Evolutionary conservation across 1,140 invertebrate genomes (phyloP), one percentile per base, ranked within the genome.

Genomic region (Panagrolaimus sp.): DNA sequence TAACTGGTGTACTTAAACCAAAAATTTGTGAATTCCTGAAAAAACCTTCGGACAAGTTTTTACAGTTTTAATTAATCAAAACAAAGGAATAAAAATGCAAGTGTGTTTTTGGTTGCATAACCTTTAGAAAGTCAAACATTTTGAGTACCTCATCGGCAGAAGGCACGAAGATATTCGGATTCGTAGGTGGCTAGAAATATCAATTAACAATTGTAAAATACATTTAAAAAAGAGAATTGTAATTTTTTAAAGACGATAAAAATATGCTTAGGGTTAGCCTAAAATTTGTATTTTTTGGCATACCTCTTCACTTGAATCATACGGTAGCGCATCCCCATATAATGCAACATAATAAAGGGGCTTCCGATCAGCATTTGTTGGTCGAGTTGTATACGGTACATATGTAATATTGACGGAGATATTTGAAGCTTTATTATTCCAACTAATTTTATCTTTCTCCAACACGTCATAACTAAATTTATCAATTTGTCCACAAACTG

Each of bases 261-360:
- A 17, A 71, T 24, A 12, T 69, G 21, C n/a, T n/a, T n/a, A n/a
- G n/a, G n/a, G 32, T 38, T 38, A 4, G 2, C 32, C 32, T 71
- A 32, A 45, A 62, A 21, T 67, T 21, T 26, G 43, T 69, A 10
- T 10, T 69, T 10, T 43, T 32, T 32, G 45, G 44, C 70, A 73
- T 45, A 72, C 73, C 45, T 79, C 73, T 67, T 78, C 71, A 32
- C 55, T 55, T 6, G 52, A 71, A 43, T 64, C 55, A 52, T 69
- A 79, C 21, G 70, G 63, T 17, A 44, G 28, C 1, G 81, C 80
- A 62, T 77, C 52, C 26, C 80, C 80, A 66, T 80, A 82, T 1
- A 81, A 63, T 21, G 75, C 81, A 8, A 80, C 70, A 48, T 78
- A 81, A 65, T 82, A 82, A 14, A 81, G 67, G 10, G 76, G 72